Evolutionary conservation across 1,140 invertebrate species (phyloP).

Genomic region (Papilio polytes): DNA sequence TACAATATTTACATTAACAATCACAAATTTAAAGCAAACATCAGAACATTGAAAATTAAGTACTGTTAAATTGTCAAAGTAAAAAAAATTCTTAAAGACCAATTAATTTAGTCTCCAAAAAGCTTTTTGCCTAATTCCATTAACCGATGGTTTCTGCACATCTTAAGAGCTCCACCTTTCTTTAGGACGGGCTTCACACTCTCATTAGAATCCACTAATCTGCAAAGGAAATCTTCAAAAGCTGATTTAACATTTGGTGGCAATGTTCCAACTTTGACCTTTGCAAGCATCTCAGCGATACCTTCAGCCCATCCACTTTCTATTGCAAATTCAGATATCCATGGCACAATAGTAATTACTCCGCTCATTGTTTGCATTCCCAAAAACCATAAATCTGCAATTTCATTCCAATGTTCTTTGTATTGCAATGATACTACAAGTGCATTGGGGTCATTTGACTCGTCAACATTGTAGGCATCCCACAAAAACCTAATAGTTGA

Average conservation of each 20-base stretch:
- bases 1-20: slow-evolving; percentile 52
- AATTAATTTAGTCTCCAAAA: slow-evolving; percentile 89
- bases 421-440: slow-evolving; percentile 93
- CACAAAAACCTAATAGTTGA: slow-evolving; percentile 95
- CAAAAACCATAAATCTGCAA: slow-evolving; percentile 96
- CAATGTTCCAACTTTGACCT: slow-evolving; percentile 92
- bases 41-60: slow-evolving; percentile 39
- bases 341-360: slow-evolving; percentile 91
- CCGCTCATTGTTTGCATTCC: slow-evolving; percentile 96
- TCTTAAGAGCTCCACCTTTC: slow-evolving; percentile 91
- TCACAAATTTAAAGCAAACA: slow-evolving; percentile 44
- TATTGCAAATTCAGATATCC: slow-evolving; percentile 95
- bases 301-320: slow-evolving; percentile 96
- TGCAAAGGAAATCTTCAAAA: slow-evolving; percentile 94
- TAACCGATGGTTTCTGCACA: slow-evolving; percentile 93
- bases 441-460: slow-evolving; percentile 91
- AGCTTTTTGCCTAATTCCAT: slow-evolving; percentile 94
- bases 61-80: slow-evolving; percentile 33
- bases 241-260: slow-evolving; percentile 93
- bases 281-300: slow-evolving; percentile 91
- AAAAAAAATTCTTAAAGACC: slow-evolving; percentile 38
- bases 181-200: slow-evolving; percentile 90
- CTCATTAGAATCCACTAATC: slow-evolving; percentile 92
- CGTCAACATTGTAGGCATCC: slow-evolving; percentile 96
- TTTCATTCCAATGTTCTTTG: slow-evolving; percentile 94